Evolutionary conservation across 2,797 vertebrate genomes (phyloP), one percentile per base, ranked within the genome.

Genomic region (Phalloptychus januarius): DNA sequence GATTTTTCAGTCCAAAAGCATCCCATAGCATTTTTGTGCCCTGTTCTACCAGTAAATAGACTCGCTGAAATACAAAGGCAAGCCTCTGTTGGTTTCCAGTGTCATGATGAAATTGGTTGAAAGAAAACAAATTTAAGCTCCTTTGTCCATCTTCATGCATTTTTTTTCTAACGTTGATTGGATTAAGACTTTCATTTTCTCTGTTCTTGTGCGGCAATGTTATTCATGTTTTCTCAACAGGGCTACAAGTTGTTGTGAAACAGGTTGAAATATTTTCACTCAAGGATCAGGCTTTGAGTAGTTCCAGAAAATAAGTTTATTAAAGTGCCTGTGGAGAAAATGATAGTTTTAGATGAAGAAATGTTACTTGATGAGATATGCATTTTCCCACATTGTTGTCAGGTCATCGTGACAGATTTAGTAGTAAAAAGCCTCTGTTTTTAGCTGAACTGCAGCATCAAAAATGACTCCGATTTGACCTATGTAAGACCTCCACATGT

Each of bases 31-130:
- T 28, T 8, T 33, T n/a, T 50, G 77, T 80, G 70, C 70, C 86
- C 76, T 46, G 18, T 52, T 65, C 28, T 71, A 11, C 33, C 45
- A 16, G 4, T 23, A 44, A 31, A 82, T 48, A 78, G 72, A 70
- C 76, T 44, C 4, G 2, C 23, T 72, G 75, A 72, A 74, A 80
- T 36, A 36, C 12, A 61, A 71, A 33, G 36, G 44, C 74, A 67
- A 54, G 48, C 54, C 85, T 83, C 80, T 23, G 75, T 13, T 54
- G 80, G 79, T 78, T 83, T 77, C 38, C 82, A 61, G 79, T 67
- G 79, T 77, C 76, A 84, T 91, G 89, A 92, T 89, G 86, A 87
- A 89, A 93, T 74, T 75, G 83, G 82, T 84, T 86, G 89, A 90
- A 91, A 92, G 88, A 91, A 88, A 83, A 87, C 79, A 84, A 76